Evolutionary conservation across 2,113 vertebrate species (phyloP), one percentile per base, ranked within the genome.

Genomic region (Lepidothrix coronata): DNA sequence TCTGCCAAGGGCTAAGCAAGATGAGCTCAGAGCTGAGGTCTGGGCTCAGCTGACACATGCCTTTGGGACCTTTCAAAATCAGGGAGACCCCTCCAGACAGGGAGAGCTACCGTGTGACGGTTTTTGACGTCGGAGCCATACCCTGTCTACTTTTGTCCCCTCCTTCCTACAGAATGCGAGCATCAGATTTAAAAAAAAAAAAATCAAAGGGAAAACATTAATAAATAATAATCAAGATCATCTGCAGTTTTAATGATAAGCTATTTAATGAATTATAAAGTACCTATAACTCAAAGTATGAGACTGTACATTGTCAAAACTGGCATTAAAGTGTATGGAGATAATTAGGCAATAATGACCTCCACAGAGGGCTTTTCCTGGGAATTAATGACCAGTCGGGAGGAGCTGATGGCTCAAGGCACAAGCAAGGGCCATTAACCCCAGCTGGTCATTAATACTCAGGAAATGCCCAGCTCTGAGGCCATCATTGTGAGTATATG

Each of bases 281-380:
- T 93, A 96, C 94, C 96, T 96, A 97, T 97, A 97, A 97, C 95
- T 97, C 97, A 97, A 91, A 93, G 96, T 95, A 96, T 94, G 92
- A 97, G 96, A 96, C 96, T 68, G 94, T 94, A 96, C 95, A 96
- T 96, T 98, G 97, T 98, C 96, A 97, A 97, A 97, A 97, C 87
- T 91, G 91, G 96, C 92, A 97, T 97, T 98, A 98, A 98, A 98
- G 97, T 97, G 96, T 97, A 98, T 97, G 97, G 97, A 97, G 97
- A 97, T 97, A 97, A 97, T 96, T 95, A 92, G 95, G 97, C 95
- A 97, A 97, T 97, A 97, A 98, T 97, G 97, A 96, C 96, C 96
- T 97, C 75, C 85, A 96, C 96, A 96, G 75, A 70, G 97, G 97
- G 96, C 96, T 98, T 97, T 98, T 98, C 95, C 96, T 97, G 96